Evolutionary conservation across 1,140 invertebrate species (phyloP).

Genomic region (Lasioglossum baleicum): DNA sequence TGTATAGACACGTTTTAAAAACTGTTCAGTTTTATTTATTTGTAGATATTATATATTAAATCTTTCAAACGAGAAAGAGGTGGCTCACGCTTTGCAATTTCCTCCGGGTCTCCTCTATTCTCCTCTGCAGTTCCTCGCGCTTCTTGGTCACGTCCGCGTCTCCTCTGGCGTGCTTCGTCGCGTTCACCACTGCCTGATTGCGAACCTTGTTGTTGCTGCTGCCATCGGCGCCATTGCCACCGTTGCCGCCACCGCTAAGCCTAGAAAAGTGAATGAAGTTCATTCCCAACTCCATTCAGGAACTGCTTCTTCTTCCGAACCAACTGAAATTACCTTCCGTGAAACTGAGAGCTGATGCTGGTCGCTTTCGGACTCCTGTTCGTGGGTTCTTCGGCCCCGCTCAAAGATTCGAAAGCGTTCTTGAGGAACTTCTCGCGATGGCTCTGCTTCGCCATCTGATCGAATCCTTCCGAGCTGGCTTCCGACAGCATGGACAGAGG

Average conservation of each 20-base stretch:
- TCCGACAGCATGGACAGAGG: slow-evolving; percentile 83
- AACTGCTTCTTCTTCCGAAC: no score
- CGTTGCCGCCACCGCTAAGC: slow-evolving; percentile 65
- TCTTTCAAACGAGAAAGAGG: background rate
- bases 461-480: slow-evolving; percentile 87
- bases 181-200: slow-evolving; percentile 81
- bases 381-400: slow-evolving; percentile 81
- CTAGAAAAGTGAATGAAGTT: slow-evolving; percentile 57
- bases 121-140: slow-evolving; percentile 90
- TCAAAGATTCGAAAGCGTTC: slow-evolving; percentile 88
- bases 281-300: no score
- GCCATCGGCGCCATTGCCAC: slow-evolving; percentile 51
- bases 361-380: slow-evolving; percentile 70
- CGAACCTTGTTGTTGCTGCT: slow-evolving; percentile 60
- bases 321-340: slow-evolving; percentile 69
- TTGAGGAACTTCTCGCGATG: slow-evolving; percentile 88
- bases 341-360: slow-evolving; percentile 77
- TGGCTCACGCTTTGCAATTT: slow-evolving; percentile 92
- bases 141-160: slow-evolving; percentile 86
- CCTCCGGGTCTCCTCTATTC: slow-evolving; percentile 92
- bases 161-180: slow-evolving; percentile 80
- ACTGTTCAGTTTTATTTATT: no score
- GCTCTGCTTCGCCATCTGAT: slow-evolving; percentile 82
- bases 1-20: no score
- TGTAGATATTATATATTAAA: no score